A percentile compares a stretch with the other conserved stretches of the same genome.
Conservation (phyloP, 2,888 invertebrate species). For the Eristalis intricaria region DNA sequence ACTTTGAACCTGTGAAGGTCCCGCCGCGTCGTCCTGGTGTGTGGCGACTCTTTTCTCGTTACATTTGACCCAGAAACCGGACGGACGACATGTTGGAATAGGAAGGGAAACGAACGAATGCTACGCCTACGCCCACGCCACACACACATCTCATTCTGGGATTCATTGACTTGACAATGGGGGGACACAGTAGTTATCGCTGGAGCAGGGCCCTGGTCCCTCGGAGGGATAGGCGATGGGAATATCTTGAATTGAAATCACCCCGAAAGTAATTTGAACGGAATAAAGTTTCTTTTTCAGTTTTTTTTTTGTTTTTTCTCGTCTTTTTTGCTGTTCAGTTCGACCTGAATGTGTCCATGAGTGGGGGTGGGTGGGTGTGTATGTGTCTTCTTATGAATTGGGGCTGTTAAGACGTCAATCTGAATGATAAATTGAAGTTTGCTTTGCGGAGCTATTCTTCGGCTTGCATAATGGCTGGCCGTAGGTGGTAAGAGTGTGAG, state of each 20-base stretch:
- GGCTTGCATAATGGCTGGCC: slow-evolving; percentile 36
- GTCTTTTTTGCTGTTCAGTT: slow-evolving; percentile 12
- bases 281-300: slow-evolving; percentile 42
- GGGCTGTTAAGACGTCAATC: slow-evolving; percentile 66
- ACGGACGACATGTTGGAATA: slow-evolving; percentile 51
- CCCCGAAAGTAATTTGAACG: slow-evolving; percentile 67
- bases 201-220: background rate
- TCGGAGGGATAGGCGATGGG: slow-evolving; percentile 33
- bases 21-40: background rate
- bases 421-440: slow-evolving; percentile 65
- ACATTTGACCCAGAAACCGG: slow-evolving; percentile 56
- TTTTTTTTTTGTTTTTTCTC: background rate
- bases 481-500: slow-evolving; percentile 32
- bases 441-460: slow-evolving; percentile 41
- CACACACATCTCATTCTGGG: slow-evolving; percentile 30
- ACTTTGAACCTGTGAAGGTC: slow-evolving; percentile 58
- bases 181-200: slow-evolving; percentile 48
- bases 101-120: slow-evolving; percentile 22
- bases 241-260: slow-evolving; percentile 67
- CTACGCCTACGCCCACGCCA: slow-evolving; percentile 19
- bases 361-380: background rate
- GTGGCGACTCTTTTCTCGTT: slow-evolving; percentile 32
- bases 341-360: background rate
- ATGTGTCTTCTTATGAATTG: slow-evolving; percentile 36
- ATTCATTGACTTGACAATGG: slow-evolving; percentile 40